These are phyloP conservation scores for Empidonax traillii DNA, from an alignment of 2,113 vertebrate species.

Conservation along the genomic window DNA sequence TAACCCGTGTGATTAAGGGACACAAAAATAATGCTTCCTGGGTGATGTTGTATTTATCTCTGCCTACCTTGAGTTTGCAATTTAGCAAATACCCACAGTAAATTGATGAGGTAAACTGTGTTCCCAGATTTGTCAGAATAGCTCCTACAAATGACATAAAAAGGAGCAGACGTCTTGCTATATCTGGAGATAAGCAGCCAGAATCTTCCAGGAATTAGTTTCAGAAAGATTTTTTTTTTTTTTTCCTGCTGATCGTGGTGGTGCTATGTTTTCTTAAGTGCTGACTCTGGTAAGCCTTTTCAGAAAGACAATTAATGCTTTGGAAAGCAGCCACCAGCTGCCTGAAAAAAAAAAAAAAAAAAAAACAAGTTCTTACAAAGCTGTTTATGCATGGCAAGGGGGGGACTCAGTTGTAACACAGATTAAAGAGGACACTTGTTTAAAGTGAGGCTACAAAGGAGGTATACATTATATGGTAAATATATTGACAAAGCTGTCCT, in stretches of 20 bases:
- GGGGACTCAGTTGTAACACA: background rate
- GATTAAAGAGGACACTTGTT: constrained; percentile 53
- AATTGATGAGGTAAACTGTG: background rate
- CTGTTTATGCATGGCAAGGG: background rate
- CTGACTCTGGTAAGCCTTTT: constrained; percentile 21
- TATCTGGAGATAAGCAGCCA: background rate
- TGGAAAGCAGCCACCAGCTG: constrained; percentile 32
- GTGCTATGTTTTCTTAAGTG: background rate
- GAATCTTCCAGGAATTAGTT: constrained; percentile 25
- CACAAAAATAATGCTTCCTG: background rate
- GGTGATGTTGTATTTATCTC: background rate
- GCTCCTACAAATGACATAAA: background rate
- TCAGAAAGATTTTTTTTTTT: background rate
- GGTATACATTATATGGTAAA: constrained; percentile 34
- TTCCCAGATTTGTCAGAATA: background rate
- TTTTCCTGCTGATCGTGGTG: background rate
- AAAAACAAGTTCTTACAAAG: background rate
- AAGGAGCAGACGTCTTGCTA: background rate
- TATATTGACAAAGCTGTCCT: constrained; percentile 57
- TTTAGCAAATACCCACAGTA: background rate
- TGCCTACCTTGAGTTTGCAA: background rate
- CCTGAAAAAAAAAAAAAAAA: background rate
- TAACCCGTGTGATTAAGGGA: background rate
- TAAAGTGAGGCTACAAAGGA: constrained; percentile 12
- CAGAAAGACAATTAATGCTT: constrained; percentile 35